A percentile compares a stretch with the other conserved stretches of the same genome.
Evolutionary conservation across 2,797 vertebrate species (phyloP).

Genomic region (Hapalemur alaotrensis): DNA sequence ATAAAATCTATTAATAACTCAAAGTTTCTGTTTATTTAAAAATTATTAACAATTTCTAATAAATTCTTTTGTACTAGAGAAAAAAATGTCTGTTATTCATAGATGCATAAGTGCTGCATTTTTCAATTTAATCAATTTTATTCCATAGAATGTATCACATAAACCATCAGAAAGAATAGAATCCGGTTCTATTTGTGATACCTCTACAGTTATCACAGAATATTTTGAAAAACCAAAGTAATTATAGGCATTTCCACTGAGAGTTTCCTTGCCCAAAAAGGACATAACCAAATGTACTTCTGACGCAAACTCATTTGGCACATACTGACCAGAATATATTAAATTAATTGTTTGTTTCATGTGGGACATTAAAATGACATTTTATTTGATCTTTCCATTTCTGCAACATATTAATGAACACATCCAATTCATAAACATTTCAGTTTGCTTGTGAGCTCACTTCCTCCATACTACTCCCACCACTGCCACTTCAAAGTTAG

Average conservation of each 20-base stretch:
- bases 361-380: background rate
- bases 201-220: background rate
- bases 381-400: background rate
- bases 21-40: background rate
- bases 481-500: background rate
- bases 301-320: constrained; percentile 1
- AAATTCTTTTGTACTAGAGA: background rate
- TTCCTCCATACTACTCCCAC: background rate
- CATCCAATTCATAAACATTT: background rate
- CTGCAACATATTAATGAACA: background rate
- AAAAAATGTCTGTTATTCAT: background rate
- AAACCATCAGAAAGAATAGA: background rate
- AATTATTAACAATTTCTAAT: background rate
- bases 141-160: background rate
- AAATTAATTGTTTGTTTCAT: background rate
- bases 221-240: background rate
- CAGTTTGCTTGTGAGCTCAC: background rate
- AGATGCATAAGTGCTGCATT: background rate
- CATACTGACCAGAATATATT: background rate
- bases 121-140: background rate
- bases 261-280: background rate
- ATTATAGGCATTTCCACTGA: background rate
- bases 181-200: background rate
- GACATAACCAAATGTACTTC: background rate
- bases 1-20: background rate